Evolutionary conservation across 2,113 vertebrate genomes (phyloP).

Genomic region (Crocuta crocuta): DNA sequence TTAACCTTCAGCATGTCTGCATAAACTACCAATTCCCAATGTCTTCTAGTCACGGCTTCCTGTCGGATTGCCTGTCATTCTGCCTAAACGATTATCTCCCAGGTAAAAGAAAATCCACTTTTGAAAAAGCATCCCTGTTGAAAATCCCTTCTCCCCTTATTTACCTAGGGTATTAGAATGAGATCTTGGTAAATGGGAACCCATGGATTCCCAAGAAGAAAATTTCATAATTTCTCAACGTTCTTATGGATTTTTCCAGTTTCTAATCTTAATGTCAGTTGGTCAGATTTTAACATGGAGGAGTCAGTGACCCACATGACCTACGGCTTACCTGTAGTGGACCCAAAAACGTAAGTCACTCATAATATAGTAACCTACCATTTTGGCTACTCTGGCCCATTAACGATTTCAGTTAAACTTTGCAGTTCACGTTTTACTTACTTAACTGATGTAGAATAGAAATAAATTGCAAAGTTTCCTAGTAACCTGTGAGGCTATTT

Average conservation of each 20-base stretch:
- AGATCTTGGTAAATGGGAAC: not conserved
- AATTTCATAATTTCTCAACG: not conserved
- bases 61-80: not conserved
- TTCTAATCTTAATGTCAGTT: not conserved
- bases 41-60: no score
- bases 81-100: not conserved
- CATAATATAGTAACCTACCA: rapidly evolving
- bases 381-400: no score
- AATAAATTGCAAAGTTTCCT: not conserved
- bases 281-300: not conserved
- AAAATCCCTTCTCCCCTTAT: no score
- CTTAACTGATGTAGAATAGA: not conserved
- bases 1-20: rapidly evolving
- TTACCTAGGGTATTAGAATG: not conserved
- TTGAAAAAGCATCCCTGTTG: not conserved
- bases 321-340: no score
- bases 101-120: not conserved
- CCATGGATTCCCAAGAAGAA: not conserved
- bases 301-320: not conserved
- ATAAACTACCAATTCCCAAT: rapidly evolving
- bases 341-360: not conserved
- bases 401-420: not conserved
- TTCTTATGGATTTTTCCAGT: not conserved
- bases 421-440: not conserved
- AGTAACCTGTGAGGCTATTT: no score